phyloP scores from a whole-genome alignment of 2,888 invertebrate species.

The Brassicogethes aeneus region DNA sequence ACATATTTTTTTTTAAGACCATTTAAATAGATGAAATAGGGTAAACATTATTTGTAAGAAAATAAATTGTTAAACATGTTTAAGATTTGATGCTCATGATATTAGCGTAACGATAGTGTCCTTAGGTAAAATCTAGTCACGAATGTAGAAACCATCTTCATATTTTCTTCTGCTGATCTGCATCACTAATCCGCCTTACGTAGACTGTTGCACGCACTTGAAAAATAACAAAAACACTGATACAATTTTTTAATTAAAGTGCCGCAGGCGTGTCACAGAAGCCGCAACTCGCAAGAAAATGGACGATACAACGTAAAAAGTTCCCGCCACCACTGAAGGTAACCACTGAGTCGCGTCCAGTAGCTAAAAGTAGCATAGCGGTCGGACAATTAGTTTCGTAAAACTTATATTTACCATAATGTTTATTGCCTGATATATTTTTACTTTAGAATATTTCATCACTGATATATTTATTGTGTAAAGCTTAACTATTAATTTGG shows the following conservation, averaged over 20 bases:
- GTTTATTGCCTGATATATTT: no score
- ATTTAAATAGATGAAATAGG: no score
- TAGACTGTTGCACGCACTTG: constrained; percentile 34
- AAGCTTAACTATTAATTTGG: no score
- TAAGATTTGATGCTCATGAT: not conserved
- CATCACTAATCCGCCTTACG: constrained; percentile 36
- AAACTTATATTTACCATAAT: no score
- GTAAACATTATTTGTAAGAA: no score
- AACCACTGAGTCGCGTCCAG: constrained; percentile 25
- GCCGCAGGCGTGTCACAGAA: constrained; percentile 23
- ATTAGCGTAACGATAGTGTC: not conserved
- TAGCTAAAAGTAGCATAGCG: constrained; percentile 30
- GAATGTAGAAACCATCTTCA: constrained; percentile 21
- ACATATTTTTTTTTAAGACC: no score
- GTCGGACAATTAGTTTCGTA: no score
- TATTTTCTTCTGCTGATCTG: constrained; percentile 33
- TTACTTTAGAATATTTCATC: no score
- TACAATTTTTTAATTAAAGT: constrained; percentile 25
- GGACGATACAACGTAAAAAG: constrained; percentile 8
- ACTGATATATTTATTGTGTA: no score
- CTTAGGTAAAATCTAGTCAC: constrained; percentile 7
- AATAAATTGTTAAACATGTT: no score
- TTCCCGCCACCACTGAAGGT: constrained; percentile 25
- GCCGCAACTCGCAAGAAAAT: constrained; percentile 9
- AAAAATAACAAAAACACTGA: constrained; percentile 26